A percentile compares a stretch with the other conserved stretches of the same genome.
phyloP scores from a whole-genome alignment of 2,797 vertebrate species.

The Aselliscus stoliczkanus region DNA sequence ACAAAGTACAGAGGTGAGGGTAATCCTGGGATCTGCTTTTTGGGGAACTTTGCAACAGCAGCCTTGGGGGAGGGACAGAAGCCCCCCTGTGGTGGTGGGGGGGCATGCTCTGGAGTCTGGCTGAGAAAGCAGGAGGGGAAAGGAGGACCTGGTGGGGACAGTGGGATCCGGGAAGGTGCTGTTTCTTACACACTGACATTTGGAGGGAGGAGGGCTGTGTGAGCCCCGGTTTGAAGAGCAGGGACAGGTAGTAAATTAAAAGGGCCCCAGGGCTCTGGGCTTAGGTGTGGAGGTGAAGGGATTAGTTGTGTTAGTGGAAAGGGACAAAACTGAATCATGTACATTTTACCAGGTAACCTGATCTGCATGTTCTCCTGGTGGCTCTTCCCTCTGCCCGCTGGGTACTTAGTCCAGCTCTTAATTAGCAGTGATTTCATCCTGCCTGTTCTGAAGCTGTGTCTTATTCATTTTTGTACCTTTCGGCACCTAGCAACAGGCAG shows the following conservation, averaged over 20 bases:
- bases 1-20: background rate
- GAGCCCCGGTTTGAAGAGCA: background rate
- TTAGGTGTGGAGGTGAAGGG: constrained; percentile 44
- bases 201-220: background rate
- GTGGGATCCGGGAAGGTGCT: background rate
- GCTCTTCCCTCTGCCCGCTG: background rate
- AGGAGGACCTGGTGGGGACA: background rate
- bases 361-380: constrained; percentile 36
- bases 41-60: background rate
- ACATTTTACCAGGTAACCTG: constrained; percentile 21
- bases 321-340: constrained; percentile 39
- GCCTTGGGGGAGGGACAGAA: background rate
- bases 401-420: constrained; percentile 6
- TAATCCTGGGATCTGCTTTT: background rate
- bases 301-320: constrained; percentile 51
- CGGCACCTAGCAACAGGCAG: constrained; percentile 2
- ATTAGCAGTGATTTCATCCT: constrained; percentile 51
- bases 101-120: background rate
- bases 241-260: background rate
- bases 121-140: background rate
- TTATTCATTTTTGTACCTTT: constrained; percentile 13
- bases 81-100: background rate
- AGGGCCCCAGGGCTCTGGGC: background rate
- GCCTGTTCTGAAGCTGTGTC: background rate
- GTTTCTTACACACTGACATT: background rate